Base-by-base conservation (phyloP, 2,888 invertebrate species). In the Slavum lentiscoides region DNA sequence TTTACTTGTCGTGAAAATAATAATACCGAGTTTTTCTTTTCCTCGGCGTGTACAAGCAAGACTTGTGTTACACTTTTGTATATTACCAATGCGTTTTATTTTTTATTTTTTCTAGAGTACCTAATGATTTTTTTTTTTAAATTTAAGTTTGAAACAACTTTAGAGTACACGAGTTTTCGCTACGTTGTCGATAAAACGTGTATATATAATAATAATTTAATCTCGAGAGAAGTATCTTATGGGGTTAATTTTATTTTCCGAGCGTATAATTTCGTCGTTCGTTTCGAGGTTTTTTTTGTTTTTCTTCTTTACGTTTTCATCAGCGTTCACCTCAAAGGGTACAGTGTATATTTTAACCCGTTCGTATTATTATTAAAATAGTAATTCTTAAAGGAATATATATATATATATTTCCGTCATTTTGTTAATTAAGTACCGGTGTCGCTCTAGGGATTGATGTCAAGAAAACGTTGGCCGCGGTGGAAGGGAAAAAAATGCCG, bases 61-160 rank as follows among this genome's bases (percentile, higher is more conserved):
- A 55, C 21, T 66, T 59, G 59, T 43, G n/a, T n/a, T n/a, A n/a
- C n/a, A n/a, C n/a, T n/a, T n/a, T n/a, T n/a, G n/a, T n/a, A n/a
- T n/a, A 75, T 75, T 67, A 75, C 58, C 58, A 23, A 75, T 75
- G 58, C 23, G 23, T 61, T 73, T 73, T 72, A 72, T 43, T 30
- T 30, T 30, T 30, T 30, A 30, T 19, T 75, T 72, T n/a, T 75
- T 67, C 19, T 58, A 43, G 37, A 74, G 66, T 17, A n/a, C n/a
- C n/a, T n/a, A 66, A 58, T 39, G 55, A 66, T 67, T 58, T 58
- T 58, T 62, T 61, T 62, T 72, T 75, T 75, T 58, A 67, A 58
- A 75, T 75, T 67, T 75, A 58, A 67, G 74, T 75, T 75, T 67
- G 11, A 58, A 75, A 66, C 55, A 67, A 67, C 67, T 67, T 75